Percentiles rank a stretch among this genome's conserved stretches.
phyloP scores from a whole-genome alignment of 2,797 vertebrate species.

The Gallinago stenura region DNA sequence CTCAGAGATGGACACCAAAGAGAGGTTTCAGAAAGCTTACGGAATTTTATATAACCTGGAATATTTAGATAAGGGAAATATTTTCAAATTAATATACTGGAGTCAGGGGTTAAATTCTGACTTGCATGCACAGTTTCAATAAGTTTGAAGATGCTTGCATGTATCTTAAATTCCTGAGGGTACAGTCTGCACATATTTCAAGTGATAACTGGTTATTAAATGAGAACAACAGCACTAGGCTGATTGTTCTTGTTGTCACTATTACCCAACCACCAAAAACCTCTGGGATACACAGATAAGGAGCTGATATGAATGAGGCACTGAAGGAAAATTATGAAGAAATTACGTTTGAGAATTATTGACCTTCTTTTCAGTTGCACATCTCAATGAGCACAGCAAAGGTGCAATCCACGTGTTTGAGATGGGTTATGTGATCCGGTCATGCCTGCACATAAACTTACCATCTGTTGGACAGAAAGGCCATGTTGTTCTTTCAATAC shows the following conservation, averaged over 20 bases:
- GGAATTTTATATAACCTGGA: not conserved
- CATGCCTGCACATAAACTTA: not conserved
- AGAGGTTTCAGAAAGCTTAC: not conserved
- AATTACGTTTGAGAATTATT: not conserved
- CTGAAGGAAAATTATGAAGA: not conserved
- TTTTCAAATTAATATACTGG: not conserved
- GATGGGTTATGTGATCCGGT: fast-evolving
- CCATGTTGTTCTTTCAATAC: fast-evolving
- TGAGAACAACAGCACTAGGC: not conserved
- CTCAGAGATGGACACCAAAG: not conserved
- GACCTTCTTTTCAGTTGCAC: not conserved
- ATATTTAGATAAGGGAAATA: not conserved
- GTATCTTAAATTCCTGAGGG: not conserved
- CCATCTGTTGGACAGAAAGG: not conserved
- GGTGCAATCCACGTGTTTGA: fast-evolving
- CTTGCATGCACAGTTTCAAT: not conserved
- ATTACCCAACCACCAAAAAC: not conserved
- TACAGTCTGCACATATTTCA: not conserved
- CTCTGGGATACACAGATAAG: not conserved
- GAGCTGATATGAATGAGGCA: not conserved
- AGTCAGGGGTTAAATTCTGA: not conserved
- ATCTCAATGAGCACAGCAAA: not conserved
- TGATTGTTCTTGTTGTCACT: not conserved
- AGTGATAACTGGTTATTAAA: not conserved
- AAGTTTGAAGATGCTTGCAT: not conserved